A percentile compares a stretch with the other conserved stretches of the same genome.
Conservation (phyloP, 2,888 invertebrate genomes). For the Ectemnius continuus region DNA sequence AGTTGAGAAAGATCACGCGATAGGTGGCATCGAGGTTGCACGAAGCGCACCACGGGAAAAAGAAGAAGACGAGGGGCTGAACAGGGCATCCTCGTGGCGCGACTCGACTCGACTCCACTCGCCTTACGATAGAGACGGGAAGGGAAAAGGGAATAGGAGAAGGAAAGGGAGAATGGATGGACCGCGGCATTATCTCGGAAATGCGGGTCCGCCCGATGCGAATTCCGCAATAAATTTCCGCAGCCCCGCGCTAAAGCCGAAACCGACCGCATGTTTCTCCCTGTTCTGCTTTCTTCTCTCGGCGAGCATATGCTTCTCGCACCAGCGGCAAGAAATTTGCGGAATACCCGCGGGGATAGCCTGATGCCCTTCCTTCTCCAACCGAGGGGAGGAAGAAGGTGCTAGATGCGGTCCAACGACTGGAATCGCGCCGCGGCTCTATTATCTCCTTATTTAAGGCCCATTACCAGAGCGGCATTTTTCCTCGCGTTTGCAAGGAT, state of each 20-base stretch:
- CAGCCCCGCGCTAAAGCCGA: slow-evolving; percentile 35
- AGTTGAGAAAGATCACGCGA: slow-evolving; percentile 11
- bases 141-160: slow-evolving; percentile 5
- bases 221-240: slow-evolving; percentile 58
- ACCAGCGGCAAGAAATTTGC: slow-evolving; percentile 41
- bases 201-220: slow-evolving; percentile 44
- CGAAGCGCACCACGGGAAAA: background rate
- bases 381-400: slow-evolving; percentile 3
- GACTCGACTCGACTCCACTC: background rate
- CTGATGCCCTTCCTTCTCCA: slow-evolving; percentile 34
- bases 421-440: slow-evolving; percentile 36
- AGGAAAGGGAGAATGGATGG: slow-evolving; percentile 1
- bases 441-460: slow-evolving; percentile 46
- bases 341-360: slow-evolving; percentile 41
- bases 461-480: slow-evolving; percentile 21
- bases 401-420: slow-evolving; percentile 35
- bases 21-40: background rate
- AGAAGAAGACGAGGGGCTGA: slow-evolving; percentile 1
- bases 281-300: slow-evolving; percentile 12
- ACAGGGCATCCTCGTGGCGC: background rate
- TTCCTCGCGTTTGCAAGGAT: background rate
- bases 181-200: slow-evolving; percentile 44
- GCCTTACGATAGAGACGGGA: background rate
- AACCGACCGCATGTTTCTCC: slow-evolving; percentile 6
- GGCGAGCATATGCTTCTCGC: background rate